Percentiles rank a stretch among this genome's conserved stretches.
Conservation (phyloP, 2,888 invertebrate genomes). For the Siphlonurus alternatus region DNA sequence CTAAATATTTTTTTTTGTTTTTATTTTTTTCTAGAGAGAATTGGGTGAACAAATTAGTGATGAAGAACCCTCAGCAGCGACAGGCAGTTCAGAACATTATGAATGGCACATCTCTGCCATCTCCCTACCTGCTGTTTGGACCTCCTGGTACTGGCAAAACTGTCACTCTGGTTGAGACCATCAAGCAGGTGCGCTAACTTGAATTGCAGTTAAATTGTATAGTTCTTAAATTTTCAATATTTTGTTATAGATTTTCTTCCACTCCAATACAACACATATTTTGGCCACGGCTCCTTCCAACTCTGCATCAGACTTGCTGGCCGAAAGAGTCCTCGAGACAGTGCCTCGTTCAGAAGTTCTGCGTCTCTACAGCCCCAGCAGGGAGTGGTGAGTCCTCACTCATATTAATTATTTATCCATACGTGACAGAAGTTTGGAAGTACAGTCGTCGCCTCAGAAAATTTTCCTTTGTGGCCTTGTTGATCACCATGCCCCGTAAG, state of each 20-base stretch:
- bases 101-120: slow-evolving; percentile 26
- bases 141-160: slow-evolving; percentile 61
- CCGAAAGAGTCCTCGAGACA: slow-evolving; percentile 26
- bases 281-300: slow-evolving; percentile 53
- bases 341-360: slow-evolving; percentile 7
- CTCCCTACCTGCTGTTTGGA: slow-evolving; percentile 34
- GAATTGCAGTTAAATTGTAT: background rate
- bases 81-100: slow-evolving; percentile 29
- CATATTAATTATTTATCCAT: background rate
- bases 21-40: no score
- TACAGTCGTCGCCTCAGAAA: no score
- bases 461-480: no score
- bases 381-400: slow-evolving; percentile 3
- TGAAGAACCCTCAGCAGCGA: slow-evolving; percentile 25
- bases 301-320: slow-evolving; percentile 51
- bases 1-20: no score
- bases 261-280: slow-evolving; percentile 25
- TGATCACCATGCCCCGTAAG: no score
- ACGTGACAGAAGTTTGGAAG: no score
- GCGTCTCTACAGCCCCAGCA: slow-evolving; percentile 4
- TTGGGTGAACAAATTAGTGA: slow-evolving; percentile 1
- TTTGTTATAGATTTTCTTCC: background rate
- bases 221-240: background rate
- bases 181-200: slow-evolving; percentile 37
- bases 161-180: slow-evolving; percentile 49